These are phyloP conservation scores for Tokudaia tokunoshimensis DNA, from an alignment of 2,797 vertebrate genomes.

Conservation along the genomic window DNA sequence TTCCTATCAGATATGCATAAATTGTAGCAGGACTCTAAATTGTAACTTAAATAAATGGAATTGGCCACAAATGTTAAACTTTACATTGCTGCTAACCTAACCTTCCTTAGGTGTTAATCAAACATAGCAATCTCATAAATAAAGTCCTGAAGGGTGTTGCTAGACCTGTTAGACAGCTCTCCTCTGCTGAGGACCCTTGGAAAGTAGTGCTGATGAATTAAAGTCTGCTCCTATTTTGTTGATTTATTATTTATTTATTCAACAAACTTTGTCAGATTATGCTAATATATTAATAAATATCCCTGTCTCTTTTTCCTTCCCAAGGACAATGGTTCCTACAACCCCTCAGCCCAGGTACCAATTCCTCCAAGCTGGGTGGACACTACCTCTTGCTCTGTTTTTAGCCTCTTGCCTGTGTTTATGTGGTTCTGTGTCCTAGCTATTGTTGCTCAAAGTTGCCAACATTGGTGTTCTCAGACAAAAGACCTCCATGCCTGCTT, in stretches of 20 bases:
- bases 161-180: no score
- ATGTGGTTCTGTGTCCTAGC: fast-evolving
- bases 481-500: background rate
- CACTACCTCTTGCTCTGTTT: background rate
- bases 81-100: background rate
- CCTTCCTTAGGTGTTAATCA: background rate
- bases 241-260: conserved; percentile 6
- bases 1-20: background rate
- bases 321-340: fast-evolving
- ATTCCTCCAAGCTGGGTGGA: background rate
- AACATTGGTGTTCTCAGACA: background rate
- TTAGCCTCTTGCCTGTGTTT: fast-evolving
- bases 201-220: background rate
- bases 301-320: background rate
- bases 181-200: background rate
- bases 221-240: background rate
- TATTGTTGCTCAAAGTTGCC: background rate
- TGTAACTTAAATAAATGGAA: background rate
- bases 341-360: background rate
- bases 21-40: background rate
- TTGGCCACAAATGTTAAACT: background rate
- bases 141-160: fast-evolving
- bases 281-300: background rate
- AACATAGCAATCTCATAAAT: fast-evolving
- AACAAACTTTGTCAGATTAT: background rate